Percentiles rank a stretch among this genome's conserved stretches.
phyloP scores from a whole-genome alignment of 1,140 invertebrate genomes.

The Parapsyche elsis region DNA sequence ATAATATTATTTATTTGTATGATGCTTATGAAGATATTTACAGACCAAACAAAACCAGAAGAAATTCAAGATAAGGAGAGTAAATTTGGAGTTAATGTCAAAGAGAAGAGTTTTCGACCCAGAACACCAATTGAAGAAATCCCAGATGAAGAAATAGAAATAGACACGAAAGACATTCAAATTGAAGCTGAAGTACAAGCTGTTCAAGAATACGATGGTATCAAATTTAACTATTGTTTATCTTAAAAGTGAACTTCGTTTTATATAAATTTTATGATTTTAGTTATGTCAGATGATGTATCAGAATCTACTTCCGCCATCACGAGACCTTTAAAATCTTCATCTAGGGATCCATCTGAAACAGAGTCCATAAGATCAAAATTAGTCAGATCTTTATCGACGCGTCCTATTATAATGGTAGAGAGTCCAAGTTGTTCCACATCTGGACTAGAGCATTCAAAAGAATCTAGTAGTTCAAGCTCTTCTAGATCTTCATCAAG shows the following conservation, averaged over 20 bases:
- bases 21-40: neutral
- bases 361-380: constrained; percentile 56
- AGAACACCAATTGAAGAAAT: constrained; percentile 67
- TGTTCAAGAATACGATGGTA: constrained; percentile 56
- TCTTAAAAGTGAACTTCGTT: constrained; percentile 34
- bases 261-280: constrained; percentile 16
- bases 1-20: neutral
- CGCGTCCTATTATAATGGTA: constrained; percentile 40
- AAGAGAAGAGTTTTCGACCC: constrained; percentile 58
- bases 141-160: constrained; percentile 60
- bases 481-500: neutral
- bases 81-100: neutral
- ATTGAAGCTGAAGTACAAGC: constrained; percentile 63
- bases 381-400: constrained; percentile 59
- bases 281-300: neutral
- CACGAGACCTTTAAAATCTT: constrained; percentile 59
- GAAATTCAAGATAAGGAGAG: neutral
- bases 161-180: constrained; percentile 60
- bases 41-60: neutral
- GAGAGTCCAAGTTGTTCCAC: constrained; percentile 37
- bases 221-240: constrained; percentile 9
- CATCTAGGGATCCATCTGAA: constrained; percentile 58
- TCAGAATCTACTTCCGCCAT: constrained; percentile 58
- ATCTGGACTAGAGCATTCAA: constrained; percentile 50
- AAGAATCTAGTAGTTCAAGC: constrained; percentile 1